Conservation (phyloP, 2,797 vertebrate species). For the Phoebastria nigripes region DNA sequence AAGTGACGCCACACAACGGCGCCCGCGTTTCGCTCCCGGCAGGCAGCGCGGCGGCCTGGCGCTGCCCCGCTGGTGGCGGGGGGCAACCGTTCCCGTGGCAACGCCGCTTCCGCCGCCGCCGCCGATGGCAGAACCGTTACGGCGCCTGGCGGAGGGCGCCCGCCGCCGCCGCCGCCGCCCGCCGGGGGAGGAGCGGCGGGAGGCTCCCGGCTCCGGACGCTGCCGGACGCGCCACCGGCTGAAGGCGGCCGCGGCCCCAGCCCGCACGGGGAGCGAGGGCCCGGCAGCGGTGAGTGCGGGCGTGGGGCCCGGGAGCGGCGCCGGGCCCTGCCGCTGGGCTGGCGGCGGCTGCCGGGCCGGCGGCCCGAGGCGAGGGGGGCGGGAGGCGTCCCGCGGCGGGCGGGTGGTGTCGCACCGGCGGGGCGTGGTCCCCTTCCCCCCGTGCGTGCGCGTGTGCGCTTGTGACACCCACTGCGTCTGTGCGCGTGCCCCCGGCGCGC, state of each 20-base stretch:
- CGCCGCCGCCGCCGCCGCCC: neutral
- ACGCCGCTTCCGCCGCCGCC: neutral
- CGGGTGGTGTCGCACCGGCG: too few species aligned
- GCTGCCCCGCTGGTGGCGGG: neutral
- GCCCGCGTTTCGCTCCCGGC: neutral
- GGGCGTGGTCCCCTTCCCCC: neutral
- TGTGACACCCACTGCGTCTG: neutral
- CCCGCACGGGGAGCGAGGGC: neutral
- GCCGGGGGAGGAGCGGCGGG: neutral
- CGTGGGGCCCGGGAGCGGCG: neutral
- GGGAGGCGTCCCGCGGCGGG: too few species aligned
- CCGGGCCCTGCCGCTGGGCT: neutral
- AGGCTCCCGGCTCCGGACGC: neutral
- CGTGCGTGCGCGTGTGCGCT: too few species aligned
- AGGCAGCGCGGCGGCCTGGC: too few species aligned
- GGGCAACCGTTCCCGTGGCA: neutral
- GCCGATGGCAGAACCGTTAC: neutral
- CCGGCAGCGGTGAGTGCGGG: neutral
- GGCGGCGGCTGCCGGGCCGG: neutral
- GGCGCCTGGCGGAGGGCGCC: neutral
- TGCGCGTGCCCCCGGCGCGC: too few species aligned
- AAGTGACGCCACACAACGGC: rapidly evolving
- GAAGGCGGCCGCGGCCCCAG: neutral
- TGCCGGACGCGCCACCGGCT: neutral
- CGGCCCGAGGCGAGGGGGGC: too few species aligned